A percentile compares a stretch with the other conserved stretches of the same genome.
phyloP scores from a whole-genome alignment of 2,797 vertebrate species.

The Cynodonichthys magdalenae region DNA sequence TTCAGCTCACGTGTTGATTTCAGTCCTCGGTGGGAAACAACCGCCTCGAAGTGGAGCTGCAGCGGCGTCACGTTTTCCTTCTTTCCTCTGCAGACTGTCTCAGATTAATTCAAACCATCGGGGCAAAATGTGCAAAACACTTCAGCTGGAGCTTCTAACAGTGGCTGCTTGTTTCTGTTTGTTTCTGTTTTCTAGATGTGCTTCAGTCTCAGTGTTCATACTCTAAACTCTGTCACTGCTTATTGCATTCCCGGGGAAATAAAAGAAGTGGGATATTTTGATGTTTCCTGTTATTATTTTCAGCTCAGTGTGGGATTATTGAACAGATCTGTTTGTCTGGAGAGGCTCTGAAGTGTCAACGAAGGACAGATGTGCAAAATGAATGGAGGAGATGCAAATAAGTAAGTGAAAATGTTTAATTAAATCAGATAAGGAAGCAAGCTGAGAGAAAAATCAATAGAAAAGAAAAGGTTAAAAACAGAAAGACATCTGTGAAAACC shows the following conservation, averaged over 20 bases:
- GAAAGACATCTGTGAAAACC: not conserved
- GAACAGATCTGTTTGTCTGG: not conserved
- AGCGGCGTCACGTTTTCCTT: not conserved
- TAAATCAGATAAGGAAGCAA: not conserved
- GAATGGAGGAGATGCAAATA: not conserved
- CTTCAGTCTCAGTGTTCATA: slow-evolving; percentile 6
- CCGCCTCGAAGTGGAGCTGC: not conserved
- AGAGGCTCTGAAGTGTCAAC: not conserved
- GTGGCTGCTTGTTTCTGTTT: not conserved
- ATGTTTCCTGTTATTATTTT: not conserved
- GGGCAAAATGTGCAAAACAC: not conserved
- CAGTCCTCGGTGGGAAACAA: not conserved
- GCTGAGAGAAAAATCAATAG: not conserved
- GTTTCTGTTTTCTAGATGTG: not conserved
- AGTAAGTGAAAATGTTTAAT: not conserved
- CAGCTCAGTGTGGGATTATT: not conserved
- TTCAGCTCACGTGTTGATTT: slow-evolving; percentile 20
- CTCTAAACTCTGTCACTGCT: not conserved
- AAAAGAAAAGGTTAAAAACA: not conserved
- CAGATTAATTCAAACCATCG: slow-evolving; percentile 6
- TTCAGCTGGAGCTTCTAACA: not conserved
- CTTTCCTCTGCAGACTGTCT: slow-evolving; percentile 1
- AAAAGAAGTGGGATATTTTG: slow-evolving; percentile 4
- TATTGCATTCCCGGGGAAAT: slow-evolving; percentile 4
- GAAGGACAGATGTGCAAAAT: not conserved